phyloP scores from a whole-genome alignment of 2,113 vertebrate genomes.

The Strigops habroptila region DNA sequence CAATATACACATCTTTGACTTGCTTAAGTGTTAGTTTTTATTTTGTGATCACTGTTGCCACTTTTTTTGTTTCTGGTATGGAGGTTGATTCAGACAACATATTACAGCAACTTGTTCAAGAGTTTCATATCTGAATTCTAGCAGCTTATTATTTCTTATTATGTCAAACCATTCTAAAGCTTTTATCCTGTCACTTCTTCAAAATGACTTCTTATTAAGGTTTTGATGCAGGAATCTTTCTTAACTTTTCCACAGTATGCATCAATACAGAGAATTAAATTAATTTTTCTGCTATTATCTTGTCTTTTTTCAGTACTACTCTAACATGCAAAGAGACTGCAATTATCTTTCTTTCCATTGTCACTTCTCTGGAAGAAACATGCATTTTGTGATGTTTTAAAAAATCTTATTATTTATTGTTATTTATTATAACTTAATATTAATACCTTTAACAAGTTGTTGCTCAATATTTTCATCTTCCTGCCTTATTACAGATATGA shows the following conservation, averaged over 20 bases:
- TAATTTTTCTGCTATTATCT: background rate
- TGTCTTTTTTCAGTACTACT: background rate
- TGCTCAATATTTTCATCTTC: background rate
- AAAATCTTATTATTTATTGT: background rate
- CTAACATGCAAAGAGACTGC: background rate
- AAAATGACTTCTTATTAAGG: fast-evolving
- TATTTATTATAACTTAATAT: background rate
- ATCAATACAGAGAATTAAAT: background rate
- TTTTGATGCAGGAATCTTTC: background rate
- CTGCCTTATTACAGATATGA: background rate
- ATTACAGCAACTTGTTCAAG: background rate
- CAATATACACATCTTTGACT: background rate
- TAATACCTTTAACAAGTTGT: background rate
- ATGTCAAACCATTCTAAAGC: background rate
- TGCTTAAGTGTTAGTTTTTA: background rate
- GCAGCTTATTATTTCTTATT: background rate
- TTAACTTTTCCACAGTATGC: background rate
- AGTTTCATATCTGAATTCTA: background rate
- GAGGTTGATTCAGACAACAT: background rate
- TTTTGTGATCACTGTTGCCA: background rate
- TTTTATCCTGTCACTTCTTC: background rate
- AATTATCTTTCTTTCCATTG: background rate
- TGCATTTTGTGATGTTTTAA: fast-evolving
- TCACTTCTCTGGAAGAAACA: background rate
- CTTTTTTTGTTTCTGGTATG: background rate